A percentile compares a stretch with the other conserved stretches of the same genome.
These are phyloP conservation scores for Taeniopygia guttata DNA, from an alignment of 2,797 vertebrate species.

Conservation along the genomic window DNA sequence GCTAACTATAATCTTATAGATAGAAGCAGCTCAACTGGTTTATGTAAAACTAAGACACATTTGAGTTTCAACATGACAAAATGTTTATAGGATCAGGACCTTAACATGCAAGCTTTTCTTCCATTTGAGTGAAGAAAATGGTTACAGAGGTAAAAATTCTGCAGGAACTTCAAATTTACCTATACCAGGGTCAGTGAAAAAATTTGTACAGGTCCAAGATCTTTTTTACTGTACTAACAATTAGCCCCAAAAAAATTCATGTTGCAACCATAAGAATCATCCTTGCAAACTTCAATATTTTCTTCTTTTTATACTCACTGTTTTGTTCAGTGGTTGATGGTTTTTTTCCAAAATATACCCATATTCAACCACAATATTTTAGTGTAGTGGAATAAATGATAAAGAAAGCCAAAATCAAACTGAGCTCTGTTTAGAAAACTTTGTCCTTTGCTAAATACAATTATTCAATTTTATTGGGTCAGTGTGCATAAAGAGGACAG, in stretches of 20 bases:
- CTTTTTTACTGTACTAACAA: slow-evolving; percentile 65
- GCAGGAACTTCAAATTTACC: slow-evolving; percentile 71
- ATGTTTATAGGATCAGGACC: background rate
- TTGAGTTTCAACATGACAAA: background rate
- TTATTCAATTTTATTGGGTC: slow-evolving; percentile 72
- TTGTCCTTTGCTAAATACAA: slow-evolving; percentile 66
- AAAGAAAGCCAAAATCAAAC: slow-evolving; percentile 65
- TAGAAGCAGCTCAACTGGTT: background rate
- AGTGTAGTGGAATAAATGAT: slow-evolving; percentile 70
- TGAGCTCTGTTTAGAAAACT: slow-evolving; percentile 64
- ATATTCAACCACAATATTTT: slow-evolving; percentile 71
- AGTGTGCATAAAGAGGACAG: slow-evolving; percentile 67
- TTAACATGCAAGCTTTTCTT: slow-evolving; percentile 23
- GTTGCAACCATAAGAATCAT: slow-evolving; percentile 68
- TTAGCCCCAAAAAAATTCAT: slow-evolving; percentile 72
- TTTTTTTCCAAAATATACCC: slow-evolving; percentile 59
- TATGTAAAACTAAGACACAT: background rate
- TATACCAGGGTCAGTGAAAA: background rate
- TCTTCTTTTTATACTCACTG: slow-evolving; percentile 40
- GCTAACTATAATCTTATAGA: background rate
- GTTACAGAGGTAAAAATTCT: background rate
- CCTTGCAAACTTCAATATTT: slow-evolving; percentile 75
- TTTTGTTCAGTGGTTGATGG: background rate
- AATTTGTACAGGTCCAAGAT: slow-evolving; percentile 51
- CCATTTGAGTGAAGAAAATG: slow-evolving; percentile 5